These are phyloP conservation scores for Amphimallon solstitiale DNA, from an alignment of 2,888 invertebrate species.

Conservation along the genomic window DNA sequence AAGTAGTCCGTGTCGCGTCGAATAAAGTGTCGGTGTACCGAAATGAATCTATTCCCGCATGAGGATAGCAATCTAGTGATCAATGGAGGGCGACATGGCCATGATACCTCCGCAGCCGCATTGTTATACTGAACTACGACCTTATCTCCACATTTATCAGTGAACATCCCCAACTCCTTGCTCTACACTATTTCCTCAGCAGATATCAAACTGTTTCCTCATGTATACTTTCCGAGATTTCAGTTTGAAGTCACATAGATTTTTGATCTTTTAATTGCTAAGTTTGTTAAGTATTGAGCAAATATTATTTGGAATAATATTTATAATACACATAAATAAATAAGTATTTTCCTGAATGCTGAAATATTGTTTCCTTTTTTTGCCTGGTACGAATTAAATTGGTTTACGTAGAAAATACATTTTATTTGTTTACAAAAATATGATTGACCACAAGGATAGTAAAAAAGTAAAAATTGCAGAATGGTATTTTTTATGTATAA, in stretches of 20 bases:
- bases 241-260: not conserved
- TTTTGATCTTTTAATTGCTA: no score
- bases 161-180: slow-evolving; percentile 49
- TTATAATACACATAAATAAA: no score
- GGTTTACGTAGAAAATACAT: no score
- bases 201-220: slow-evolving; percentile 32
- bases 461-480: no score
- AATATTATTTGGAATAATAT: no score
- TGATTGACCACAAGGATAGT: no score
- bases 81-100: slow-evolving; percentile 60
- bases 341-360: no score
- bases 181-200: slow-evolving; percentile 32
- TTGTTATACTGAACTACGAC: slow-evolving; percentile 62
- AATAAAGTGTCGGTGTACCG: slow-evolving; percentile 58
- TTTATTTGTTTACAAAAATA: no score
- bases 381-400: no score
- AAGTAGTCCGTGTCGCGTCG: slow-evolving; percentile 39
- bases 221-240: not conserved
- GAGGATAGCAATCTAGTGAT: slow-evolving; percentile 60
- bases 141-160: slow-evolving; percentile 60
- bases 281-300: no score
- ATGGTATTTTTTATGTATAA: no score
- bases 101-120: slow-evolving; percentile 58
- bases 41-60: slow-evolving; percentile 63
- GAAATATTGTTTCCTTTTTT: no score